phyloP scores from a whole-genome alignment of 2,888 invertebrate genomes.

The Athalia rosae region DNA sequence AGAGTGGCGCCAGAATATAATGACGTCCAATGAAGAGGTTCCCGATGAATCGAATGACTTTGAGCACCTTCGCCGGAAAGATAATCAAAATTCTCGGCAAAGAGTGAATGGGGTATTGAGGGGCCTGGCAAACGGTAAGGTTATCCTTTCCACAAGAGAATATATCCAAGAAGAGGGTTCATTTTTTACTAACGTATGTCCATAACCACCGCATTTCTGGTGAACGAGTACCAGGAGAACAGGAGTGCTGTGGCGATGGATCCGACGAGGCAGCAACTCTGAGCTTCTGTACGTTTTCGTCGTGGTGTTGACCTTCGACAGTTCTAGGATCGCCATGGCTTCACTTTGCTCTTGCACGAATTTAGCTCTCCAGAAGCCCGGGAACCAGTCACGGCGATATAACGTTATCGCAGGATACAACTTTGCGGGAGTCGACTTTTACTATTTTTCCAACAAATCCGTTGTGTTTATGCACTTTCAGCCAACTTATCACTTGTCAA shows the following conservation, averaged over 20 bases:
- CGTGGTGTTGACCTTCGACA: no score
- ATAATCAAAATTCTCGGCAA: neutral
- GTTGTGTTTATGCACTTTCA: no score
- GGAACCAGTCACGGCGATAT: no score
- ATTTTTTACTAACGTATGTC: conserved; percentile 34
- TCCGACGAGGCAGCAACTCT: no score
- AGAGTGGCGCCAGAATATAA: conserved; percentile 18
- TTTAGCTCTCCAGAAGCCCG: no score
- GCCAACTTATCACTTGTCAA: no score
- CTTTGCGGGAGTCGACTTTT: no score
- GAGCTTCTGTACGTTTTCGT: no score
- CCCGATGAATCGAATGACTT: conserved; percentile 1
- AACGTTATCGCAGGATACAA: no score
- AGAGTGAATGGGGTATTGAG: conserved; percentile 28
- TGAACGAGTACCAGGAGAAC: conserved; percentile 34
- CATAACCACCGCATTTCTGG: conserved; percentile 45
- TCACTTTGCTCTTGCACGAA: no score
- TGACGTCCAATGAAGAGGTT: conserved; percentile 34
- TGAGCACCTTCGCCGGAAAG: neutral
- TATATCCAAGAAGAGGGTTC: conserved; percentile 41
- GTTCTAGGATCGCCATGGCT: no score
- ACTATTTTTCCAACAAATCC: no score
- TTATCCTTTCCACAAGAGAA: conserved; percentile 36
- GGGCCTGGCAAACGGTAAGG: conserved; percentile 44
- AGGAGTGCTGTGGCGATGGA: neutral